Base-by-base conservation (phyloP, 2,888 invertebrate species). In the Parapristionchus giblindavisi region DNA sequence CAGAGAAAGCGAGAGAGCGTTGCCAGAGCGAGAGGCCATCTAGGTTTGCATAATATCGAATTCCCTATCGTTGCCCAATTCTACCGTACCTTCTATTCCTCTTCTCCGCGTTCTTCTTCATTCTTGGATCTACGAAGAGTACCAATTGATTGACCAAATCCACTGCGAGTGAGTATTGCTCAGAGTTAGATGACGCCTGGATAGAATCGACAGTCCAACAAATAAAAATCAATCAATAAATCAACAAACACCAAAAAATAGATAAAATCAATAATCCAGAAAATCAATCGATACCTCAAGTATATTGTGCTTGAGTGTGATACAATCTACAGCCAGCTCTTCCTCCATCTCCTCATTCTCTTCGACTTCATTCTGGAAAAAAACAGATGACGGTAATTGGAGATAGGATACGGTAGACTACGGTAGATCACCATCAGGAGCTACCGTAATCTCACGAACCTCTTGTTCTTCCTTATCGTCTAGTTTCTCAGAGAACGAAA, bases 71-170 rank as follows among this genome's bases (percentile, higher is more conserved):
- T 29, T 29, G n/a, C n/a, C 78, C 24, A 58, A 11, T 4, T 2
- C 58, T 11, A 8, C 32, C 34, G 29, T 40, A 70, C 70, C 70
- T 70, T 38, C 70, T 52, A 48, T 54, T 70, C 24, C 70, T 52
- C 54, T 93, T 91, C 95, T 96, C 85, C 24, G 85, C 84, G 58
- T 85, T 87, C 70, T 79, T 89, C 87, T 96, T 94, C 75, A 96
- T 92, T 87, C 94, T 94, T 0, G 98, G 97, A 89, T 98, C 98
- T 75, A 98, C 96, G 89, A 95, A 96, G 0, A 99, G 91, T 72
- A 99, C 90, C 40, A 99, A 91, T 90, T 98, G 97, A 90, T 99
- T 99, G 3, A 99, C 94, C 83, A 99, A 94, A 89, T 99, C 99
- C 85, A 99, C 90, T 52, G 99, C 92, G 95, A 98, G 97, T 1